A percentile compares a stretch with the other conserved stretches of the same genome.
Evolutionary conservation across 2,888 invertebrate genomes (phyloP).

Genomic region (Harpalus rubripes): DNA sequence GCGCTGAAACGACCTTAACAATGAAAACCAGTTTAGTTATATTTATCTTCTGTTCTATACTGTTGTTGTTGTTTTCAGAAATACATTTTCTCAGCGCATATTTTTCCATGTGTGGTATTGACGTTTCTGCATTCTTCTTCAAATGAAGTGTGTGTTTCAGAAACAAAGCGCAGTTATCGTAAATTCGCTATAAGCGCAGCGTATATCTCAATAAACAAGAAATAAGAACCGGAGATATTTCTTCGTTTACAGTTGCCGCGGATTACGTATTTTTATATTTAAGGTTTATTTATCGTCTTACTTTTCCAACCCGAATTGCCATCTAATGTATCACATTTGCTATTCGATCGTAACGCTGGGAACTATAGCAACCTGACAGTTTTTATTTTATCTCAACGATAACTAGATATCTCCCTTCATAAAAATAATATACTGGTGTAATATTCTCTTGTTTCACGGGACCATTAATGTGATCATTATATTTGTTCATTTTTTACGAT

Average conservation of each 20-base stretch:
- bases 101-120: not conserved
- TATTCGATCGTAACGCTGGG: not conserved
- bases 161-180: not conserved
- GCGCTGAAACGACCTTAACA: not conserved
- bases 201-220: slow-evolving; percentile 11
- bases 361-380: not conserved
- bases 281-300: slow-evolving; percentile 2
- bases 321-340: not conserved
- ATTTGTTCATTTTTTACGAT: slow-evolving; percentile 33
- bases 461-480: slow-evolving; percentile 36
- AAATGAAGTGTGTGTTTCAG: not conserved
- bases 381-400: not conserved
- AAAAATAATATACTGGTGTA: slow-evolving; percentile 29
- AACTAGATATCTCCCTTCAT: not conserved
- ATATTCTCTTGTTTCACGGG: not conserved
- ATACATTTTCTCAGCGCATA: too few species aligned
- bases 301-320: slow-evolving; percentile 1
- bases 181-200: slow-evolving; percentile 5
- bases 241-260: not conserved
- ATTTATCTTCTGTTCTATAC: not conserved
- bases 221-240: slow-evolving; percentile 2
- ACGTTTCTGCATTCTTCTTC: not conserved
- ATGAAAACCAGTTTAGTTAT: not conserved
- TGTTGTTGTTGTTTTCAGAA: not conserved
- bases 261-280: slow-evolving; percentile 8